Base-by-base conservation (phyloP, 2,797 vertebrate genomes). In the Sebastolobus altivelis region DNA sequence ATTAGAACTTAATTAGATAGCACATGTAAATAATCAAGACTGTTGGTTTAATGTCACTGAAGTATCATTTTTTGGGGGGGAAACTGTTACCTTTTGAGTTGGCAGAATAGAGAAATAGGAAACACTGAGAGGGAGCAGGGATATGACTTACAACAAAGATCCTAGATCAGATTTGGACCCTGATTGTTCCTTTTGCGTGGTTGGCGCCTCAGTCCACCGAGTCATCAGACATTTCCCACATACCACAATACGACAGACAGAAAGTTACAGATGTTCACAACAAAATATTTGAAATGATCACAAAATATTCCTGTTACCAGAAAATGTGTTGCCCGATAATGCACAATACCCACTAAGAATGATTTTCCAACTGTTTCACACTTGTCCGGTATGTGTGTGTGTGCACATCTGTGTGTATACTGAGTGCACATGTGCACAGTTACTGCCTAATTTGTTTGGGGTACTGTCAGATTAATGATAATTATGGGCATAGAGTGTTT, bases 391-490 rank as follows among this genome's bases (percentile, higher is more conserved):
- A 13, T 79, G 27, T 46, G 14, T 43, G 20, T 37, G 25, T 31
- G 37, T 52, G 40, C 11, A 33, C n/a, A 62, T 77, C 12, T 75
- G 69, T 67, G 77, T 35, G 46, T 20, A 29, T 18, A 40, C 73
- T 75, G 37, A 35, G 74, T 65, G 62, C 55, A 85, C 68, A 67
- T 82, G 73, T 84, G 88, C 73, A 40, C 61, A 74, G 68, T 75
- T 66, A 20, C 72, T 46, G 72, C 70, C 70, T 93, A 89, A 92
- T 93, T 89, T 91, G 82, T 93, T 91, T 86, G 67, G 82, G 86
- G 80, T 87, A 67, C 85, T 92, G 91, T 91, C 84, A 84, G 38
- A 87, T 90, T 90, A 92, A 91, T 91, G 58, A 85, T 76, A 90
- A 83, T 76, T 80, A 85, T 54, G 52, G 43, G 76, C 63, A 46